Evolutionary conservation across 2,797 vertebrate genomes (phyloP).

Genomic region (Rhabdomys pumilio): DNA sequence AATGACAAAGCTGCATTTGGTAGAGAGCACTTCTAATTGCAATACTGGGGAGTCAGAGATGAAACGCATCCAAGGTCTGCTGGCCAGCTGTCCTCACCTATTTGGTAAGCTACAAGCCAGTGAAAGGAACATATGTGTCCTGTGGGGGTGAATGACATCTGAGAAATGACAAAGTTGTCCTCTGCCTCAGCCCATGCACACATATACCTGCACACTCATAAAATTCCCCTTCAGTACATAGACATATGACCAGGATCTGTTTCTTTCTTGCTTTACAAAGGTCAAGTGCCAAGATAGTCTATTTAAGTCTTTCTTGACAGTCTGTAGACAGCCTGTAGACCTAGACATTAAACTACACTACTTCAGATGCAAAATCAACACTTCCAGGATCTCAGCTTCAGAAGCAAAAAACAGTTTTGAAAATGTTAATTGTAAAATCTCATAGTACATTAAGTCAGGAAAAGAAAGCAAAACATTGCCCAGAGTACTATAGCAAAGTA

Average conservation of each 20-base stretch:
- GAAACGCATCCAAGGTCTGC: neutral
- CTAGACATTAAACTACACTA: neutral
- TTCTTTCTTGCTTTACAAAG: neutral
- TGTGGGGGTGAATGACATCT: neutral
- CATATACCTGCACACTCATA: neutral
- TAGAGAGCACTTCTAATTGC: neutral
- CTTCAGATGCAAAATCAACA: neutral
- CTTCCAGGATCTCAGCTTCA: neutral
- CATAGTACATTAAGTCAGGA: neutral
- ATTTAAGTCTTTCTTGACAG: neutral
- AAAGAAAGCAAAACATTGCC: constrained; percentile 46
- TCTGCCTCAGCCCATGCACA: neutral
- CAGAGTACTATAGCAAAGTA: constrained; percentile 1
- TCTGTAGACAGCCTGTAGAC: neutral
- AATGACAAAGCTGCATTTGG: neutral
- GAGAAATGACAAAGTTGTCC: neutral
- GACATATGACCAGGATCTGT: neutral
- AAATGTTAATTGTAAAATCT: constrained; percentile 34
- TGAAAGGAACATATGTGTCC: neutral
- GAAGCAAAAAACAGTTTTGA: neutral
- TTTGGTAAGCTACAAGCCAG: neutral
- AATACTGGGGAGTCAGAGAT: neutral
- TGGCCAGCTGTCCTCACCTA: neutral
- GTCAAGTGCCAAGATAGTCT: neutral
- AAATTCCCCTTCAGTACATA: neutral